phyloP scores from a whole-genome alignment of 2,113 vertebrate genomes.

The Onychostoma macrolepis region DNA sequence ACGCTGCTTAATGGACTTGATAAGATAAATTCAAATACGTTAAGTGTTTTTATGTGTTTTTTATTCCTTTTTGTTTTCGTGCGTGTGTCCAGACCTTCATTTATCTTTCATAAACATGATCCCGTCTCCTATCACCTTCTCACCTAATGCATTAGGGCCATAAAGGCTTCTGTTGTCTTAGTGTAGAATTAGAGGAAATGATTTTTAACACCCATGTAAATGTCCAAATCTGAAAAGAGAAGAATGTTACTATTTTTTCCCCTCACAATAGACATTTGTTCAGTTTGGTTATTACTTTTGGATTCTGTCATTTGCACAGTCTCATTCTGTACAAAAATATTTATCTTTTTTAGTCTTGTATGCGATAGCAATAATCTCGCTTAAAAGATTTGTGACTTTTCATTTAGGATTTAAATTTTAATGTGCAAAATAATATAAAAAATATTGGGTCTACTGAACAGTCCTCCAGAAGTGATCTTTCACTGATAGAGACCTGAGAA shows the following conservation, averaged over 20 bases:
- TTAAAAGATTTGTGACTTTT: background rate
- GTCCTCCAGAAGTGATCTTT: background rate
- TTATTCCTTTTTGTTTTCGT: constrained; percentile 7
- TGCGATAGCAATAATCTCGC: background rate
- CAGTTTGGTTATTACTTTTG: background rate
- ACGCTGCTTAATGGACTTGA: constrained; percentile 34
- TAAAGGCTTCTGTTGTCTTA: background rate
- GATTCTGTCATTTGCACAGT: background rate
- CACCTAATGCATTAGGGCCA: constrained; percentile 3
- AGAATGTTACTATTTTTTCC: background rate
- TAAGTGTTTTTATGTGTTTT: constrained; percentile 52
- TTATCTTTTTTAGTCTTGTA: background rate
- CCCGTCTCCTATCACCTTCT: background rate
- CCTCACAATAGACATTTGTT: background rate
- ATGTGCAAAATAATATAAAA: background rate
- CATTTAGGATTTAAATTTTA: background rate
- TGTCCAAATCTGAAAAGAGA: constrained; percentile 12
- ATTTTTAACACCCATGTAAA: constrained; percentile 22
- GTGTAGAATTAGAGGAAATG: background rate
- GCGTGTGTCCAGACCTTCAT: background rate
- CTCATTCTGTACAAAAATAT: background rate
- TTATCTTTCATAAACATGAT: constrained; percentile 28
- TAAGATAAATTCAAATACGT: constrained; percentile 15
- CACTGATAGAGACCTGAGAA: background rate
- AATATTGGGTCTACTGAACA: background rate